A percentile compares a stretch with the other conserved stretches of the same genome.
Conservation (phyloP, 1,140 invertebrate genomes). For the Calephelis virginiensis region DNA sequence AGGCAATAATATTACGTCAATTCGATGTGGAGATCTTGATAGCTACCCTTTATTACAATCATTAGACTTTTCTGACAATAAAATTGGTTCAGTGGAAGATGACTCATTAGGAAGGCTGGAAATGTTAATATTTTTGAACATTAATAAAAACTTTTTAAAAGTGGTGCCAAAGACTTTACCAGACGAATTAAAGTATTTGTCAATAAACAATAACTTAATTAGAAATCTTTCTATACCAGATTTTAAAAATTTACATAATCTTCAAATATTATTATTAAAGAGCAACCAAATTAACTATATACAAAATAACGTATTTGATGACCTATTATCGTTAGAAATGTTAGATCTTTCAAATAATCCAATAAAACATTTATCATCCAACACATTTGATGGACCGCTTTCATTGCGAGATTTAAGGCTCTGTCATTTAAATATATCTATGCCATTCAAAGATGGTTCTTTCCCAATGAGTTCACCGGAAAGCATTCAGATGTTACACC, state of each 20-base stretch:
- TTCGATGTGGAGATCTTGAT: slow-evolving; percentile 91
- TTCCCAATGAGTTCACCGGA: slow-evolving; percentile 85
- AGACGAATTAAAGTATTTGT: slow-evolving; percentile 73
- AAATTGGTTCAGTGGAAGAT: slow-evolving; percentile 88
- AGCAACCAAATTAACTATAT: slow-evolving; percentile 84
- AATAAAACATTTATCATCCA: slow-evolving; percentile 82
- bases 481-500: slow-evolving; percentile 84
- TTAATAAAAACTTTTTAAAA: slow-evolving; percentile 86
- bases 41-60: slow-evolving; percentile 91
- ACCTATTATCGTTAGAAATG: slow-evolving; percentile 82
- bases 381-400: slow-evolving; percentile 83
- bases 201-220: slow-evolving; percentile 80
- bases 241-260: slow-evolving; percentile 83
- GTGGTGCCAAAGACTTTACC: slow-evolving; percentile 81
- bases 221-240: slow-evolving; percentile 81
- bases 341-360: slow-evolving; percentile 90
- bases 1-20: slow-evolving; percentile 85
- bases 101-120: slow-evolving; percentile 91
- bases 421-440: slow-evolving; percentile 81
- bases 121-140: slow-evolving; percentile 87
- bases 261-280: slow-evolving; percentile 85
- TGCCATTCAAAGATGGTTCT: slow-evolving; percentile 80
- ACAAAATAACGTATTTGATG: slow-evolving; percentile 83
- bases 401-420: slow-evolving; percentile 83
- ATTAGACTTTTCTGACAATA: slow-evolving; percentile 90